These are phyloP conservation scores for Drosophila prolongata DNA, from an alignment of 2,888 invertebrate genomes.

Conservation along the genomic window DNA sequence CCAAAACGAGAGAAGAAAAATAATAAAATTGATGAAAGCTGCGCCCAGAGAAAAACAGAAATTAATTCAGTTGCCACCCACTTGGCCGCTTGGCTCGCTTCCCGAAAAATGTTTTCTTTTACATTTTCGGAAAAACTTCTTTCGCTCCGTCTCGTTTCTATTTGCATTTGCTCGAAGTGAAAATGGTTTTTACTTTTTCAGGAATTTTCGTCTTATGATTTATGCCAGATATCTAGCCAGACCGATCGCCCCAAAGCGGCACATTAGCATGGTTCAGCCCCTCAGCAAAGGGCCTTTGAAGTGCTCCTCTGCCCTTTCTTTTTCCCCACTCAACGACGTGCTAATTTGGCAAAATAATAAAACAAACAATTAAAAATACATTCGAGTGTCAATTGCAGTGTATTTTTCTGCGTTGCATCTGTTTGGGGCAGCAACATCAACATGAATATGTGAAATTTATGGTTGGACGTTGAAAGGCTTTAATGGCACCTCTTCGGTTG, in stretches of 20 bases:
- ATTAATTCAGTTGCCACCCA: constrained; percentile 81
- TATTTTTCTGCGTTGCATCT: constrained; percentile 17
- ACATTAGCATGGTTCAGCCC: constrained; percentile 50
- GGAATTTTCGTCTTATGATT: constrained; percentile 63
- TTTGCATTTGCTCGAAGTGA: constrained; percentile 37
- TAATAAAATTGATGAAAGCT: constrained; percentile 65
- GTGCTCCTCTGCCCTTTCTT: constrained; percentile 42
- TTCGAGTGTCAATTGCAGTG: constrained; percentile 69
- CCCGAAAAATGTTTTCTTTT: constrained; percentile 72
- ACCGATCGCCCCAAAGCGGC: constrained; percentile 58
- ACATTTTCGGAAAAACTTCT: constrained; percentile 48
- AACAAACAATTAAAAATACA: constrained; percentile 71
- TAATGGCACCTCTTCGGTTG: constrained; percentile 54
- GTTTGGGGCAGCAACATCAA: constrained; percentile 35
- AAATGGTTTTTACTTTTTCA: constrained; percentile 51
- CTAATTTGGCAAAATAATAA: constrained; percentile 76
- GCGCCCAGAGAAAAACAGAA: constrained; percentile 40
- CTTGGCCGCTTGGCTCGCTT: constrained; percentile 53
- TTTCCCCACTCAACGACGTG: constrained; percentile 64
- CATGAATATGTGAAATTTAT: constrained; percentile 59
- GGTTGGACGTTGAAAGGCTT: constrained; percentile 58
- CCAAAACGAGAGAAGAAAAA: constrained; percentile 33
- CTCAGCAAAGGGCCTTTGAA: constrained; percentile 55
- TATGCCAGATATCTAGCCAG: constrained; percentile 54
- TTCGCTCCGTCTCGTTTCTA: constrained; percentile 20